Evolutionary conservation across 92 coral and sea anemone genomes (phyloP).

Genomic region (Heliopora coerulea): DNA sequence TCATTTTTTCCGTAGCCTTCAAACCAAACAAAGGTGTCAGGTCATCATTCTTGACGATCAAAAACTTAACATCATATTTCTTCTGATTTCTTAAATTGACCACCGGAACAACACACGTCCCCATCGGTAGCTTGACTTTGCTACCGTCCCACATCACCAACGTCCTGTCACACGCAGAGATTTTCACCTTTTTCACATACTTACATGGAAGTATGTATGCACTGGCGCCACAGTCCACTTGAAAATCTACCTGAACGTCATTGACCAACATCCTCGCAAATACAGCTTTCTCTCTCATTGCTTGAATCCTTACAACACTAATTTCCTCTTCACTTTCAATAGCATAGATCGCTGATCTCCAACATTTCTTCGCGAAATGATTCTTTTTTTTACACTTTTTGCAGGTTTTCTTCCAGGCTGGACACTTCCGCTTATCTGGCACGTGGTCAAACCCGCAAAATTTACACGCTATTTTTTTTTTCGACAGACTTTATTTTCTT

Average conservation of each 20-base stretch:
- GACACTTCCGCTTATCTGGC: conserved; percentile 36
- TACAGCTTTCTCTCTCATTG: conserved; percentile 34
- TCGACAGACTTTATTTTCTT: not conserved
- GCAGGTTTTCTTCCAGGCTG: conserved; percentile 45
- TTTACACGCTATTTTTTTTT: conserved; percentile 33
- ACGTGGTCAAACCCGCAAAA: conserved; percentile 43
- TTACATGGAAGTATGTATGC: conserved; percentile 22
- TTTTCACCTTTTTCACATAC: conserved; percentile 21
- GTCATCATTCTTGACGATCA: conserved; percentile 44
- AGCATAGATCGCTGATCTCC: not conserved
- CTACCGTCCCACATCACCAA: conserved; percentile 47
- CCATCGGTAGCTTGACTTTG: conserved; percentile 33
- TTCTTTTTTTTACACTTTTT: conserved; percentile 23
- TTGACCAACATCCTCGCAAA: conserved; percentile 45
- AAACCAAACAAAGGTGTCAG: conserved; percentile 39
- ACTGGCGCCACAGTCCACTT: conserved; percentile 60
- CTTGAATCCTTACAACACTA: conserved; percentile 27
- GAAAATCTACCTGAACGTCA: conserved; percentile 39
- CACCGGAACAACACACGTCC: no score
- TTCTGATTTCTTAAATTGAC: conserved; percentile 41
- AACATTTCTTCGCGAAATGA: conserved; percentile 22
- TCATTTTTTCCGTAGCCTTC: conserved; percentile 35
- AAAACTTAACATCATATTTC: conserved; percentile 43
- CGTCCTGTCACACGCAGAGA: conserved; percentile 37
- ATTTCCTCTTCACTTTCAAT: conserved; percentile 39